These are phyloP conservation scores for Encarsia formosa DNA, from an alignment of 2,888 invertebrate genomes.

Conservation along the genomic window DNA sequence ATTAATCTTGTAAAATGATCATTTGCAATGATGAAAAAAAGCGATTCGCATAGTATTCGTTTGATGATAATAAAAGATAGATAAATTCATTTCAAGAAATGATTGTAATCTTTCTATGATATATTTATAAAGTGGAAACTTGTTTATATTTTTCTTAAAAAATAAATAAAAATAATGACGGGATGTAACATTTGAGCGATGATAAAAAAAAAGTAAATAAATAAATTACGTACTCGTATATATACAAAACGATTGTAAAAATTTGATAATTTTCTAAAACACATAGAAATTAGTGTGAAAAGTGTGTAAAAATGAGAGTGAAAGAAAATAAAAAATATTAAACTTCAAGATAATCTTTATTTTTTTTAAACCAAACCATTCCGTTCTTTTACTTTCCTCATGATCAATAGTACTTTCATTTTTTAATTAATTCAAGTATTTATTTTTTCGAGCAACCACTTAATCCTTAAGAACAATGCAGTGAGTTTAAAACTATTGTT, in stretches of 20 bases:
- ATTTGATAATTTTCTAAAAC: conserved; percentile 30
- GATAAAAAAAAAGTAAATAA: conserved; percentile 15
- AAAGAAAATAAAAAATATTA: conserved; percentile 25
- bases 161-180: conserved; percentile 8
- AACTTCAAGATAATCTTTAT: conserved; percentile 16
- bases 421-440: too few relatives aligned
- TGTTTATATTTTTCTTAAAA: conserved; percentile 30
- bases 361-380: too few relatives aligned
- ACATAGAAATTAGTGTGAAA: conserved; percentile 27
- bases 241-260: conserved; percentile 27
- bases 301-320: conserved; percentile 28
- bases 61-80: conserved; percentile 10
- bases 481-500: too few relatives aligned
- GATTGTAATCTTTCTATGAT: conserved; percentile 26
- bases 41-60: conserved; percentile 18
- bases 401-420: too few relatives aligned
- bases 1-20: not conserved
- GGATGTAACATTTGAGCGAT: conserved; percentile 21
- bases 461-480: too few relatives aligned
- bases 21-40: conserved; percentile 4
- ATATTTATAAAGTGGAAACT: conserved; percentile 26
- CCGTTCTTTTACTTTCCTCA: too few relatives aligned
- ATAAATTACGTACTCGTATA: conserved; percentile 28
- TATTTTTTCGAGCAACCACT: too few relatives aligned
- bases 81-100: conserved; percentile 22